Evolutionary conservation across 1,140 invertebrate genomes (phyloP).

Genomic region (Brachionus manjavacas): DNA sequence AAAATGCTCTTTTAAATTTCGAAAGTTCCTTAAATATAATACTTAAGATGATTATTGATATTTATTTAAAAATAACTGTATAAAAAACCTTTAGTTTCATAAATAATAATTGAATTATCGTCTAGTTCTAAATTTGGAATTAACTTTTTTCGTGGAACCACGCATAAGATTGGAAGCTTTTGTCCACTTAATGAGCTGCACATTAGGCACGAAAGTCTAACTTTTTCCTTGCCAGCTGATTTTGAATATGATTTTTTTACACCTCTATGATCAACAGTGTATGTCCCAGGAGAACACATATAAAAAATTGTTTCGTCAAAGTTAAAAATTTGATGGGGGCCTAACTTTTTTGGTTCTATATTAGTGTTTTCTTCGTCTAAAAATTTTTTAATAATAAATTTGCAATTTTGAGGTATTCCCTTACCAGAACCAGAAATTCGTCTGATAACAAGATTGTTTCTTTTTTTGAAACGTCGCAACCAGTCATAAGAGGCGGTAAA

Average conservation of each 20-base stretch:
- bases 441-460: neutral
- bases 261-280: constrained; percentile 9
- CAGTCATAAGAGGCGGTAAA: neutral
- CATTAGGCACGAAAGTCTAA: constrained; percentile 1
- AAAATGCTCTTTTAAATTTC: constrained; percentile 23
- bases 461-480: neutral
- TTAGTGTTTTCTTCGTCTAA: neutral
- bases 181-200: neutral
- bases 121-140: neutral
- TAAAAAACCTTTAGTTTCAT: constrained; percentile 6
- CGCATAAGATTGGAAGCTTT: neutral
- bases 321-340: too few species aligned
- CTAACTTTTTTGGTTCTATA: neutral
- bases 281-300: neutral
- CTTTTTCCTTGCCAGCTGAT: constrained; percentile 10
- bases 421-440: constrained; percentile 27
- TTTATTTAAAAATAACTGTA: neutral
- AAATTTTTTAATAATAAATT: neutral
- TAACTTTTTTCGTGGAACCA: neutral
- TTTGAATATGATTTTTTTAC: constrained; percentile 12
- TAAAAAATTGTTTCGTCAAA: too few species aligned
- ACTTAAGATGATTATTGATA: constrained; percentile 10
- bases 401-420: neutral
- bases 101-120: constrained; percentile 10
- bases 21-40: constrained; percentile 21